These are phyloP conservation scores for Galerucella calmariensis DNA, from an alignment of 2,888 invertebrate genomes.

Conservation along the genomic window DNA sequence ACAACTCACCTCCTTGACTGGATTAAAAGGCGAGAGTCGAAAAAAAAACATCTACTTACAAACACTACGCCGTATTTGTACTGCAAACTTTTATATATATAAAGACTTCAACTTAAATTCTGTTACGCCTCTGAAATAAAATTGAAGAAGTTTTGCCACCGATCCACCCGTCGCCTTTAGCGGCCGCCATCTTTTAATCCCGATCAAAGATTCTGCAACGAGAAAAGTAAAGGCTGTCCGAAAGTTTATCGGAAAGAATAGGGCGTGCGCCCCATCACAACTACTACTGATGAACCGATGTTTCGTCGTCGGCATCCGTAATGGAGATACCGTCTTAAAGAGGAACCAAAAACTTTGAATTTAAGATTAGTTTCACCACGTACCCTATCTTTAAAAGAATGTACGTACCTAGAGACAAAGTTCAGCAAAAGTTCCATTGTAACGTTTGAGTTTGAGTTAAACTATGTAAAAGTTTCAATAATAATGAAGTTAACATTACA, in stretches of 20 bases:
- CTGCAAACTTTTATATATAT: not conserved
- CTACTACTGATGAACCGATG: conserved; percentile 52
- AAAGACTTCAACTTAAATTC: not conserved
- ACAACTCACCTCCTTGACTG: too few species aligned
- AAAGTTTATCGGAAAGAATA: conserved; percentile 44
- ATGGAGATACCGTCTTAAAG: conserved; percentile 33
- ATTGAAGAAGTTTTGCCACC: conserved; percentile 30
- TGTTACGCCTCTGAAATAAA: conserved; percentile 19
- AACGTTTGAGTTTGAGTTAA: not conserved
- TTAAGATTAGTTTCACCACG: conserved; percentile 10
- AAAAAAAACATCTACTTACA: too few species aligned
- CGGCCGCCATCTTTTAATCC: conserved; percentile 42
- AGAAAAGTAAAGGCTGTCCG: conserved; percentile 49
- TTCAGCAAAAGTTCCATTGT: not conserved
- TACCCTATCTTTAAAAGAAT: not conserved
- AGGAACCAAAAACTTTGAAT: conserved; percentile 17
- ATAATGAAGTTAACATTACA: not conserved
- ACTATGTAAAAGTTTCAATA: not conserved
- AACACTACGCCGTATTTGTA: too few species aligned
- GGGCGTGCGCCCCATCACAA: conserved; percentile 54
- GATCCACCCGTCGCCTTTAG: conserved; percentile 31
- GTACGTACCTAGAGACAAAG: not conserved
- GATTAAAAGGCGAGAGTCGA: too few species aligned
- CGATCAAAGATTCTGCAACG: conserved; percentile 41
- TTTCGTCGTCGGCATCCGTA: conserved; percentile 49